phyloP scores from a whole-genome alignment of 2,113 vertebrate genomes.

The Machaerirhynchus nigripectus region DNA sequence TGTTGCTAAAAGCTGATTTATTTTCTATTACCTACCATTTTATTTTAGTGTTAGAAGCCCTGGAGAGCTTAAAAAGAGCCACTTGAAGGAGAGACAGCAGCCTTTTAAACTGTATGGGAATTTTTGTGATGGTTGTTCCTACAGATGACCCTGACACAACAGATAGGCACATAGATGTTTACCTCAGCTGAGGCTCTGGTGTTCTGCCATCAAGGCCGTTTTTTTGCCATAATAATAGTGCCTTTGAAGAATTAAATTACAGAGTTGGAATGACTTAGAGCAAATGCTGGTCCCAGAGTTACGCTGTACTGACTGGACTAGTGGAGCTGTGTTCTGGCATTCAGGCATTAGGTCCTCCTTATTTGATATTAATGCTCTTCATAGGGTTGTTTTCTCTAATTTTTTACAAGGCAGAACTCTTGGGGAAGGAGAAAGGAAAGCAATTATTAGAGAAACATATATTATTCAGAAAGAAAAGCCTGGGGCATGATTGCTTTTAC shows the following conservation, averaged over 20 bases:
- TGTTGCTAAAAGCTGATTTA: not conserved
- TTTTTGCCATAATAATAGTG: not conserved
- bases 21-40: not conserved
- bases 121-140: not conserved
- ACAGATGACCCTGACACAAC: not conserved
- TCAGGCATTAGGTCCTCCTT: not conserved
- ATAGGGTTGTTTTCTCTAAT: not conserved
- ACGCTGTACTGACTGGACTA: not conserved
- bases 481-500: not conserved
- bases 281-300: not conserved
- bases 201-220: not conserved
- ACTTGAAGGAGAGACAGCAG: not conserved
- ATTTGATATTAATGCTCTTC: not conserved
- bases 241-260: not conserved
- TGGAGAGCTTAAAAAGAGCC: not conserved
- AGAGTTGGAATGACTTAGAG: not conserved
- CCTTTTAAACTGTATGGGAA: not conserved
- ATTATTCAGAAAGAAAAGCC: not conserved
- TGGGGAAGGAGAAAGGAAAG: not conserved
- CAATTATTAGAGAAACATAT: not conserved
- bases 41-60: not conserved
- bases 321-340: not conserved
- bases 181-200: not conserved
- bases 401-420: not conserved
- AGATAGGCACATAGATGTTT: accelerated